Evolutionary conservation across 2,113 vertebrate species (phyloP).

Genomic region (Leptocoma aspasia): DNA sequence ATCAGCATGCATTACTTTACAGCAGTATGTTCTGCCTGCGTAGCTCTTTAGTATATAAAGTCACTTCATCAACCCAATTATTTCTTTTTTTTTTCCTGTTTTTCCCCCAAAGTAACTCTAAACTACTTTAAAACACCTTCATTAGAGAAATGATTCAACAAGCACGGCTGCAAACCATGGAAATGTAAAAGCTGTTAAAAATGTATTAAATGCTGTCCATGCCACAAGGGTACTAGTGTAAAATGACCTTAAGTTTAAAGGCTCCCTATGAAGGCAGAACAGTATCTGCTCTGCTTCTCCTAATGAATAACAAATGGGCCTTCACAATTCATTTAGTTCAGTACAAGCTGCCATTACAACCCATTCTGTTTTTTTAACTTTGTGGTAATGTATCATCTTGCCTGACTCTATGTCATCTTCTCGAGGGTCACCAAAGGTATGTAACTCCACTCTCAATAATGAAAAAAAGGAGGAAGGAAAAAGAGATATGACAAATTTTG

Average conservation of each 20-base stretch:
- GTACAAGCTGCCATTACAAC: slow-evolving; percentile 70
- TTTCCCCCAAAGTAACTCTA: slow-evolving; percentile 31
- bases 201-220: slow-evolving; percentile 58
- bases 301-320: slow-evolving; percentile 81
- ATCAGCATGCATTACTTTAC: neutral
- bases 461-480: slow-evolving; percentile 40
- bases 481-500: slow-evolving; percentile 41
- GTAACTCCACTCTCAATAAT: slow-evolving; percentile 32
- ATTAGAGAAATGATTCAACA: slow-evolving; percentile 50
- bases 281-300: slow-evolving; percentile 65
- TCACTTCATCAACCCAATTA: slow-evolving; percentile 34
- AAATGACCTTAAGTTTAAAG: slow-evolving; percentile 70
- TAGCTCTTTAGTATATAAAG: slow-evolving; percentile 44
- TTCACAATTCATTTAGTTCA: slow-evolving; percentile 61
- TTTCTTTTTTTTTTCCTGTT: neutral
- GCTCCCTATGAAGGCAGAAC: slow-evolving; percentile 58
- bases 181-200: slow-evolving; percentile 53
- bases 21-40: neutral
- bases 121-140: slow-evolving; percentile 43
- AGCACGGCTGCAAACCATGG: slow-evolving; percentile 21
- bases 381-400: slow-evolving; percentile 72
- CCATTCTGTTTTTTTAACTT: slow-evolving; percentile 62
- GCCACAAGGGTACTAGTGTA: slow-evolving; percentile 61
- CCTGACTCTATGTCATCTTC: slow-evolving; percentile 69
- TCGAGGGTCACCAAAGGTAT: slow-evolving; percentile 69